Evolutionary conservation across 2,797 vertebrate genomes (phyloP).

Genomic region (Lates japonicus): DNA sequence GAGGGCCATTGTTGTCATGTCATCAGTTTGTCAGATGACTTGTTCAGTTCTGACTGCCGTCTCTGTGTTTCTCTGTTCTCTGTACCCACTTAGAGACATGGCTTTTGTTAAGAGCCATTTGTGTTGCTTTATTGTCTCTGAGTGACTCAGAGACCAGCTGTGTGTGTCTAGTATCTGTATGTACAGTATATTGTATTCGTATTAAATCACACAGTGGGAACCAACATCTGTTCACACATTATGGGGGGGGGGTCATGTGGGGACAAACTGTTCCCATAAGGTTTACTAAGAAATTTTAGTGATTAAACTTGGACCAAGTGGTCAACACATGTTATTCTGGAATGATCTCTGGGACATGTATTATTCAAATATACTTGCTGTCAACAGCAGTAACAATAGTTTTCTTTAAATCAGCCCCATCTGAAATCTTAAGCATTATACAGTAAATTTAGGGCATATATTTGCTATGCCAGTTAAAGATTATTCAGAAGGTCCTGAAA

Average conservation of each 20-base stretch:
- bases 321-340: neutral
- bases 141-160: conserved; percentile 35
- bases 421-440: too few relatives aligned
- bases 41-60: conserved; percentile 19
- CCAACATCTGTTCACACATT: neutral
- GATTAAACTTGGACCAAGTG: neutral
- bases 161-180: neutral
- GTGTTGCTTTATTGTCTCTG: conserved; percentile 23
- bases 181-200: neutral
- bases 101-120: conserved; percentile 41
- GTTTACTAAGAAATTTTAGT: neutral
- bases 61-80: conserved; percentile 21
- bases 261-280: neutral
- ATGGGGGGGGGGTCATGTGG: too few relatives aligned
- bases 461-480: too few relatives aligned
- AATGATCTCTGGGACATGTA: too few relatives aligned
- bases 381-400: neutral
- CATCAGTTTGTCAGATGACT: conserved; percentile 38
- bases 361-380: too few relatives aligned
- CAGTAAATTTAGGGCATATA: too few relatives aligned
- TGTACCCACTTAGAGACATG: neutral
- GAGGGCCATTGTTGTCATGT: conserved; percentile 47
- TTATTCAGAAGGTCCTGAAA: too few relatives aligned
- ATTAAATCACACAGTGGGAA: neutral
- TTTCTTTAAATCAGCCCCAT: neutral